Conservation (phyloP, 2,797 vertebrate species). For the Acrossocheilus wenchowensis region DNA sequence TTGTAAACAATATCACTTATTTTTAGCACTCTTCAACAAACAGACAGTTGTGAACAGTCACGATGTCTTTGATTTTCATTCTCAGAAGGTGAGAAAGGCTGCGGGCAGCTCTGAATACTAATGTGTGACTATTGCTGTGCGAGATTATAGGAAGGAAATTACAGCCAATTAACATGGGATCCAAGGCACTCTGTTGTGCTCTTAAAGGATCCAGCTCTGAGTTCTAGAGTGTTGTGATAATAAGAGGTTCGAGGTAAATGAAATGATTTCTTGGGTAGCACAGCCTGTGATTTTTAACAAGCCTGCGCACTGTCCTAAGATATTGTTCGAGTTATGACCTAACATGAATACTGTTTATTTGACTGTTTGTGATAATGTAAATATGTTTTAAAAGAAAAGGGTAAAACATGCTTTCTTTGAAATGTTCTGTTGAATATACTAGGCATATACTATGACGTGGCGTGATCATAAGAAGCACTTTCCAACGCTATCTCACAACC, state of each 20-base stretch:
- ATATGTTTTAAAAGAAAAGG: neutral
- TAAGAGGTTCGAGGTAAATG: conserved; percentile 32
- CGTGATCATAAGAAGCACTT: neutral
- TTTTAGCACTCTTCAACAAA: conserved; percentile 22
- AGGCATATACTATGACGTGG: neutral
- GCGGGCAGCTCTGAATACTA: conserved; percentile 31
- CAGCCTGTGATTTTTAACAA: conserved; percentile 5
- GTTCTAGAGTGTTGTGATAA: conserved; percentile 40
- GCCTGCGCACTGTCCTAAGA: neutral
- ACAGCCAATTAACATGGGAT: conserved; percentile 45
- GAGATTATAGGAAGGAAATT: conserved; percentile 18
- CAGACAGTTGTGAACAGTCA: conserved; percentile 33
- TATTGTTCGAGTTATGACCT: neutral
- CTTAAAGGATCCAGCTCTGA: conserved; percentile 35
- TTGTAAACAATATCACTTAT: conserved; percentile 22
- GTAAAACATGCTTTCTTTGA: neutral
- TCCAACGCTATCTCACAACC: neutral
- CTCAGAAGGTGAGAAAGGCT: conserved; percentile 15
- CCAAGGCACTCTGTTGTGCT: conserved; percentile 4
- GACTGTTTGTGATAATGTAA: neutral
- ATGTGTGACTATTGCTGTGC: conserved; percentile 26
- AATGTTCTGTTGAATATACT: neutral
- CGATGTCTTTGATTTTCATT: conserved; percentile 40
- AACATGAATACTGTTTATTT: neutral
- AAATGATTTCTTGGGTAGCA: conserved; percentile 1